phyloP scores from a whole-genome alignment of 2,888 invertebrate genomes.

The Ametastegia equiseti region DNA sequence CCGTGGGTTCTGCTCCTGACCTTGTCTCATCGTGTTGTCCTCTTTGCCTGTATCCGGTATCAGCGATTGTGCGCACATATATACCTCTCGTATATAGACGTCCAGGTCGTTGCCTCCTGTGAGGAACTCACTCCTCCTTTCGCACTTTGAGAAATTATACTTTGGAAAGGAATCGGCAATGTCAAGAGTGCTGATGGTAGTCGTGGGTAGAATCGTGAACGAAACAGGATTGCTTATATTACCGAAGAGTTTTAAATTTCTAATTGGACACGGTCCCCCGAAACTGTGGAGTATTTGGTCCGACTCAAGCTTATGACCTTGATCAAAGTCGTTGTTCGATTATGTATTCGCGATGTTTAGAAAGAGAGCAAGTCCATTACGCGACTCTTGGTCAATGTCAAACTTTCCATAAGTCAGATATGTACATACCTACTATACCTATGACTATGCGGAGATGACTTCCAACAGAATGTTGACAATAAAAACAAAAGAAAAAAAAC shows the following conservation, averaged over 20 bases:
- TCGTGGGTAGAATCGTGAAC: neutral
- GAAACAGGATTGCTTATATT: neutral
- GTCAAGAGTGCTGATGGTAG: neutral
- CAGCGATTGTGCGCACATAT: slow-evolving; percentile 22
- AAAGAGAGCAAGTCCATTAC: neutral
- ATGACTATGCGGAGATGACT: neutral
- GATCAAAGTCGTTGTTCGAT: neutral
- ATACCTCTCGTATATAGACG: no score
- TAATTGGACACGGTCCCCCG: neutral
- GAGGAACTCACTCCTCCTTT: neutral
- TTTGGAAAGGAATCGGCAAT: neutral
- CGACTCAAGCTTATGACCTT: neutral
- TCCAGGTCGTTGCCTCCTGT: slow-evolving; percentile 30
- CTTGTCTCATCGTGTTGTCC: slow-evolving; percentile 14
- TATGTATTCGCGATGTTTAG: neutral
- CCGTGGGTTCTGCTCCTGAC: slow-evolving; percentile 20
- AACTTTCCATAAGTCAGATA: neutral
- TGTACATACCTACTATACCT: neutral
- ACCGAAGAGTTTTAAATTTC: slow-evolving; percentile 15
- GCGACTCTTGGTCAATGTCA: slow-evolving; percentile 35
- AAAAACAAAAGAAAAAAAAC: neutral
- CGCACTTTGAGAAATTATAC: neutral
- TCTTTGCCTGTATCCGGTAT: slow-evolving; percentile 25
- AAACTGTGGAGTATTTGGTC: neutral
- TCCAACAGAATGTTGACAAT: neutral